Conservation (phyloP, 35 echinoderm and acorn worm genomes). For the Ptychodera flava region DNA sequence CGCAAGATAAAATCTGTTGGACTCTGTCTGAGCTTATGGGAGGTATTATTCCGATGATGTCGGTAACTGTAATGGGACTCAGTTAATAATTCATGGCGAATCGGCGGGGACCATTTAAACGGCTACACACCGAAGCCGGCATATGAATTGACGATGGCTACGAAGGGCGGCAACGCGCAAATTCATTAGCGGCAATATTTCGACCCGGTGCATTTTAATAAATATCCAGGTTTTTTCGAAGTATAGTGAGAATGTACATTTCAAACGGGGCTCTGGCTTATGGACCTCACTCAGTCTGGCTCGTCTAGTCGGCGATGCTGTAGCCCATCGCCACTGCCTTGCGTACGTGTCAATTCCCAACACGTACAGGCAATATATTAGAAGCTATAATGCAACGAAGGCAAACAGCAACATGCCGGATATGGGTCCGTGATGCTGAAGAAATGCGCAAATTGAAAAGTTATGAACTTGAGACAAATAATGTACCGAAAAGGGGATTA, state of each 20-base stretch:
- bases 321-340: no score
- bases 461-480: background rate
- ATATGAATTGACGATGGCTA: background rate
- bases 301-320: no score
- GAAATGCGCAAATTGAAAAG: background rate
- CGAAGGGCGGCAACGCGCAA: background rate
- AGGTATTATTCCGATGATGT: background rate
- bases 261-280: no score
- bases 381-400: background rate
- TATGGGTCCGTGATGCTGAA: background rate
- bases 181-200: background rate
- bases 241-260: no score
- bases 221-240: background rate
- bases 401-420: background rate
- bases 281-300: no score
- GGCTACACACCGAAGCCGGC: background rate
- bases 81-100: background rate
- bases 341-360: background rate
- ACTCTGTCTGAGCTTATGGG: background rate
- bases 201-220: background rate
- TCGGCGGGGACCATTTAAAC: background rate
- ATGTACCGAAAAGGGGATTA: background rate
- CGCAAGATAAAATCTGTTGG: background rate
- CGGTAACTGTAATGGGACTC: background rate
- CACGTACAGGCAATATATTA: background rate